phyloP scores from a whole-genome alignment of 1,140 invertebrate species.

The Nixonia krombeini region DNA sequence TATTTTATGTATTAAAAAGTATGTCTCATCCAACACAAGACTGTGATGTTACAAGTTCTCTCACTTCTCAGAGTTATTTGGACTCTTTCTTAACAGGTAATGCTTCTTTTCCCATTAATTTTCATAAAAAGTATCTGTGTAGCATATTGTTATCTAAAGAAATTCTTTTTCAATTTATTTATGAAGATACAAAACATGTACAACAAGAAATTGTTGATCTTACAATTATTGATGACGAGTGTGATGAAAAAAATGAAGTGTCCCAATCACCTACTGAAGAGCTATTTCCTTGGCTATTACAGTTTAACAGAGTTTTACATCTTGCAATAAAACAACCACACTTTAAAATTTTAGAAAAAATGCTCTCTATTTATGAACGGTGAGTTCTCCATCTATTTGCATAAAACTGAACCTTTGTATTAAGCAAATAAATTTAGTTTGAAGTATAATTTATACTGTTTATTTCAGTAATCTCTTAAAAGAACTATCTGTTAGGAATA shows the following conservation, averaged over 20 bases:
- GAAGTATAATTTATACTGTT: no score
- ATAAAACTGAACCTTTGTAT: no score
- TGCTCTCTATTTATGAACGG: conserved; percentile 52
- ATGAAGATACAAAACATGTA: conserved; percentile 4
- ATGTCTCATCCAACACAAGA: conserved; percentile 48
- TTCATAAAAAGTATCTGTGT: no score
- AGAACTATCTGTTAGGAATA: conserved; percentile 24
- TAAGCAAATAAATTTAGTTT: neutral
- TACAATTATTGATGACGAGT: conserved; percentile 5
- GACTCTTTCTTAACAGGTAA: conserved; percentile 26
- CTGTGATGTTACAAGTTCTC: conserved; percentile 44
- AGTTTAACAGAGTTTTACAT: conserved; percentile 46
- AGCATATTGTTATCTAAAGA: neutral
- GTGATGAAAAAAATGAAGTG: neutral
- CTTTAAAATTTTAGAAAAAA: conserved; percentile 42
- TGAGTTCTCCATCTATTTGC: conserved; percentile 28
- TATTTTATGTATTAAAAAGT: conserved; percentile 12
- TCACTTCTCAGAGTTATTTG: conserved; percentile 34
- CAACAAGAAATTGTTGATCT: neutral
- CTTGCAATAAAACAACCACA: conserved; percentile 45
- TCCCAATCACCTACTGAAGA: conserved; percentile 16
- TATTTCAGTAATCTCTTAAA: conserved; percentile 56
- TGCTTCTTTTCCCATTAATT: no score
- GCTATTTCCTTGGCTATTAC: conserved; percentile 52
- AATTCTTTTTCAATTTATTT: neutral